These are phyloP conservation scores for Heliconius hewitsoni DNA, from an alignment of 1,140 invertebrate genomes.

Conservation along the genomic window DNA sequence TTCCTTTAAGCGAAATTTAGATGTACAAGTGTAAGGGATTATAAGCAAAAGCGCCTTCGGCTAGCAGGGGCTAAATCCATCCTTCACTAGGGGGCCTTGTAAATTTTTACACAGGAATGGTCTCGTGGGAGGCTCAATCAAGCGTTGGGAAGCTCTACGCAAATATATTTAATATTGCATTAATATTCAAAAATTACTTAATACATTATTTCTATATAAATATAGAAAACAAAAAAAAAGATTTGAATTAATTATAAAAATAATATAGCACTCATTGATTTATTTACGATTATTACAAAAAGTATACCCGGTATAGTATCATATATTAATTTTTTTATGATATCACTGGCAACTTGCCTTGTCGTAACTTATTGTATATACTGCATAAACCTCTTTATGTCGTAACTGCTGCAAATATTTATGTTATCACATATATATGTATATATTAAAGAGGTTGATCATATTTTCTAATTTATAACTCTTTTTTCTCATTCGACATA, in stretches of 20 bases:
- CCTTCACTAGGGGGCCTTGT: constrained; percentile 34
- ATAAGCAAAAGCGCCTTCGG: constrained; percentile 44
- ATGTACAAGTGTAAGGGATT: constrained; percentile 25
- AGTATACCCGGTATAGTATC: not conserved
- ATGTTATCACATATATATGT: not conserved
- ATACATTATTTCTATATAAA: not conserved
- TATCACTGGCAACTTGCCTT: constrained; percentile 21
- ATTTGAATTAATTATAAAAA: not conserved
- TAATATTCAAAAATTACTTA: not conserved
- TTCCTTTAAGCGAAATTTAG: constrained; percentile 26
- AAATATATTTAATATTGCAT: not conserved
- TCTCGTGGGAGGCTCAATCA: constrained; percentile 24
- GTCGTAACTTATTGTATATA: constrained; percentile 10
- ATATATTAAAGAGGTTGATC: not conserved
- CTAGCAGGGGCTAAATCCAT: constrained; percentile 42
- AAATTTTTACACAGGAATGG: constrained; percentile 39
- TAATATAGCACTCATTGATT: not conserved
- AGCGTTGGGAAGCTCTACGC: not conserved
- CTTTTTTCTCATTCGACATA: not conserved
- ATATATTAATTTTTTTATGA: not conserved
- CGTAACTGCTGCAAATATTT: not conserved
- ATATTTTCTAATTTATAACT: not conserved
- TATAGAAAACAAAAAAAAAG: not conserved
- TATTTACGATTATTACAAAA: not conserved
- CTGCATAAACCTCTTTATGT: not conserved